Percentiles rank a stretch among this genome's conserved stretches.
Conservation (phyloP, 2,797 vertebrate genomes). For the Molossus alvarezi region DNA sequence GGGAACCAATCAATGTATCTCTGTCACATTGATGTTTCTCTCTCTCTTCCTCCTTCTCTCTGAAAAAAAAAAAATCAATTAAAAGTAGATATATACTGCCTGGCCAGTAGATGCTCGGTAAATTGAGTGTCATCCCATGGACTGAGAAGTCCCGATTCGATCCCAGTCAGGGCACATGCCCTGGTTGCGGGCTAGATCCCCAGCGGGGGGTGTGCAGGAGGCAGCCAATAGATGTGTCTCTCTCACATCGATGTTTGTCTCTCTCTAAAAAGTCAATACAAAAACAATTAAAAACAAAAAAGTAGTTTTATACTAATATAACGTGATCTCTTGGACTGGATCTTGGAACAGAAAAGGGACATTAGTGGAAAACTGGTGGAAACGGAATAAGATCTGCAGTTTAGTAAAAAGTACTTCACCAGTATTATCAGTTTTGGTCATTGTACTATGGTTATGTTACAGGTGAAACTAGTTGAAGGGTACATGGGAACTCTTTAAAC, state of each 20-base stretch:
- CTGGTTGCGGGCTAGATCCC: too few species aligned
- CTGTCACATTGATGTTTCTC: background rate
- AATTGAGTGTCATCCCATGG: too few species aligned
- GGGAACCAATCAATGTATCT: background rate
- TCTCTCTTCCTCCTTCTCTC: background rate
- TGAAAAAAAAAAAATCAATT: background rate
- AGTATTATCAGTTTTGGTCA: background rate
- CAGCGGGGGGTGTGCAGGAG: too few species aligned
- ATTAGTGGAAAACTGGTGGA: background rate
- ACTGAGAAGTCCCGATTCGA: too few species aligned
- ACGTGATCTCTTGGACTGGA: background rate
- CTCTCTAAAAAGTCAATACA: background rate
- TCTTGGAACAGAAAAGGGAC: constrained; percentile 24
- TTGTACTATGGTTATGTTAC: background rate
- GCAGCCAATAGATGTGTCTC: too few species aligned
- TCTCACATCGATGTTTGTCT: too few species aligned
- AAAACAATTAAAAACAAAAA: background rate
- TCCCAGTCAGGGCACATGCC: too few species aligned
- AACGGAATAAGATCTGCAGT: background rate
- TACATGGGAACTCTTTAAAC: background rate
- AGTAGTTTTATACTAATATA: background rate
- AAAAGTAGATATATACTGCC: background rate
- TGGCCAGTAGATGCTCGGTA: too few species aligned
- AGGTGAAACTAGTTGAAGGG: background rate
- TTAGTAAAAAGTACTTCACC: background rate